Base-by-base conservation (phyloP, 2,888 invertebrate genomes). In the Galerucella calmariensis region DNA sequence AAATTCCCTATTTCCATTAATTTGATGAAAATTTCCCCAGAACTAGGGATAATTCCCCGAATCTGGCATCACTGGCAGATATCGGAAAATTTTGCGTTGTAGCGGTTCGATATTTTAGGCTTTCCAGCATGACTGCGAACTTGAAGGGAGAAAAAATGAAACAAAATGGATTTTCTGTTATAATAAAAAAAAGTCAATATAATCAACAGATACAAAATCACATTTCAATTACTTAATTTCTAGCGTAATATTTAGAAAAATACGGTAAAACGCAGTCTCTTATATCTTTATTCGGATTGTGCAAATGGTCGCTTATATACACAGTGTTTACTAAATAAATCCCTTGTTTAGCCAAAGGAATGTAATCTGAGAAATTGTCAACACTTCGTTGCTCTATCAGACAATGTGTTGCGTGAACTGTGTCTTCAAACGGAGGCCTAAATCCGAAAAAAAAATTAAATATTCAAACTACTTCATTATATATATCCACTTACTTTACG, bases 331-430 rank as follows among this genome's bases (percentile, higher is more conserved):
- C 79, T 77, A 86, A 84, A 74, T 82, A 85, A 70, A 87, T 82
- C 41, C 87, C 87, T 78, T 86, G 86, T 72, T 84, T 77, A 0
- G 87, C 87, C 20, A 87, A 76, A 5, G 85, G 84, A 67, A 83
- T 78, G 76, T 83, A 87, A n/a, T 82, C 80, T 6, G 79, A 74
- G 65, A 82, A 79, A 77, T 86, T 83, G 6, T 79, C 74, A 1
- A 85, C 81, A 59, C 76, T 79, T 79, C 84, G 86, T 79, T 90
- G 81, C 83, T 95, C 94, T 24, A 94, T 88, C 78, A 95, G 91
- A 82, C 94, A 94, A 77, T 94, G 94, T 0, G 93, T 93, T 12
- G 92, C 90, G 80, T 89, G 88, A 0, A 91, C 87, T 5, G 85
- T 79, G 69, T 90, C 86, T 10, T 87, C 88, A 86, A 90, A 92